Evolutionary conservation across 2,888 invertebrate species (phyloP), one percentile per base, ranked within the genome.

Genomic region (Argyresthia goedartella): DNA sequence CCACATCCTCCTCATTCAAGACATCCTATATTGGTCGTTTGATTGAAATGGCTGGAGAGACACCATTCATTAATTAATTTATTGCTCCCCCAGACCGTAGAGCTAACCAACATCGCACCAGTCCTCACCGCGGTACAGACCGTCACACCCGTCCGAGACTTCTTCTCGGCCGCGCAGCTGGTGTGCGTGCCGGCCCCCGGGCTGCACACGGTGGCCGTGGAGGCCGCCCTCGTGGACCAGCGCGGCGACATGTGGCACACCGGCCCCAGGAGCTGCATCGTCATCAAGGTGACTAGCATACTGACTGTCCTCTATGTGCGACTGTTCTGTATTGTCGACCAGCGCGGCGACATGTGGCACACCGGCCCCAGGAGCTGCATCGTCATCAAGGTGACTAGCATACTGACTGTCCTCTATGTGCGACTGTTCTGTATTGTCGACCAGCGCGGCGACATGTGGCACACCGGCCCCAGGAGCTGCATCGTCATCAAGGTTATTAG

Each of bases 91-190:
- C 63, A 84, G 82, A 78, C 76, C 35, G 82, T 82, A 47, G 82
- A 84, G 44, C 66, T 81, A 2, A 69, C 69, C 0, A 75, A 75
- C 69, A 59, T 79, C 14, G 65, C 75, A 33, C 73, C 85, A 0
- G 71, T 73, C 0, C 78, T 89, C 8, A 87, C 87, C 0, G 86
- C 95, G 51, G 92, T 91, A 33, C 95, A 96, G 74, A 94, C 92
- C 0, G 96, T 96, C 2, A 90, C 91, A 9, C 97, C 97, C 0
- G 95, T 97, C 65, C 92, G 96, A 34, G 98, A 98, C 71, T 98
- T 97, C 86, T 96, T 98, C 77, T 94, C 95, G 0, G 95, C 96
- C 0, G 96, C 96, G 73, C 97, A 98, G 77, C 84, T 98, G 50
- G 87, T 98, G 41, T 90, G 91, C 0, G 91, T 95, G 36, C 59